Percentiles rank a stretch among this genome's conserved stretches.
Conservation (phyloP, 2,113 vertebrate species). For the Typhlomys cinereus region DNA sequence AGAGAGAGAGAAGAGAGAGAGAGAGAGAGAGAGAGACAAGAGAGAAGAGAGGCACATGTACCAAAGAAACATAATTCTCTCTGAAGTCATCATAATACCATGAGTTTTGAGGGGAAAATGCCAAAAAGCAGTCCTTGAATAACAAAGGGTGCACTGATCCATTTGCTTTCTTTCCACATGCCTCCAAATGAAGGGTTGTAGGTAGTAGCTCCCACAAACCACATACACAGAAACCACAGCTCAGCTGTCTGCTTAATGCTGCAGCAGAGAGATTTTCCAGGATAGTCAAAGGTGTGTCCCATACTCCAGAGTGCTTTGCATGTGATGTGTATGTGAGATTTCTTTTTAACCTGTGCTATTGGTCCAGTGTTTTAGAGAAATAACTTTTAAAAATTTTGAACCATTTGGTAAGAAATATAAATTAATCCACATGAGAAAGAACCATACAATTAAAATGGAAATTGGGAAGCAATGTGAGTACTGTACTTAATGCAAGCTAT, state of each 20-base stretch:
- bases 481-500: not conserved
- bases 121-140: not conserved
- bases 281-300: not conserved
- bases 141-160: not conserved
- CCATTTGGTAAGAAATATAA: not conserved
- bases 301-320: not conserved
- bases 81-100: not conserved
- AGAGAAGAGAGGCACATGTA: not conserved
- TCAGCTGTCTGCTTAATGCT: slow-evolving; percentile 49
- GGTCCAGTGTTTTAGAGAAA: not conserved
- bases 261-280: slow-evolving; percentile 1
- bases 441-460: not conserved
- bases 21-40: no score
- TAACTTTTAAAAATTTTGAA: not conserved
- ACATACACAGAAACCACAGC: slow-evolving; percentile 5
- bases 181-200: not conserved
- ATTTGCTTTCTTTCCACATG: not conserved
- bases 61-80: not conserved
- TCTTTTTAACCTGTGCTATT: not conserved
- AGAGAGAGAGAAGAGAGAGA: not conserved
- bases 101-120: not conserved
- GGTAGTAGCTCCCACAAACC: slow-evolving; percentile 50
- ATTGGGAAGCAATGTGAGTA: not conserved
- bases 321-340: not conserved
- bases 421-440: not conserved